A percentile compares a stretch with the other conserved stretches of the same genome.
phyloP scores from a whole-genome alignment of 2,113 vertebrate genomes.

The human region DNA sequence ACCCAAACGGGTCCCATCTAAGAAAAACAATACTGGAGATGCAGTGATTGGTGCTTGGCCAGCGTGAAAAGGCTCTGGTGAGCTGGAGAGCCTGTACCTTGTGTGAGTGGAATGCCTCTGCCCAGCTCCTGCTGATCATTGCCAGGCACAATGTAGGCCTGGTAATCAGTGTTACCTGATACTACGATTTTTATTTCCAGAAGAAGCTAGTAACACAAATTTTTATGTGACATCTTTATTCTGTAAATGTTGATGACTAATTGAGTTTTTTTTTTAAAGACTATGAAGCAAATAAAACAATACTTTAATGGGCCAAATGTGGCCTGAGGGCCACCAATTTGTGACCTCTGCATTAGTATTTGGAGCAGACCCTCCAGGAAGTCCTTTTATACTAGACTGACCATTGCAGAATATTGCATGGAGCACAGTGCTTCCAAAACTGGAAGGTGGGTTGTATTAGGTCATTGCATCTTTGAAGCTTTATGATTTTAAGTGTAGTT shows the following conservation, averaged over 20 bases:
- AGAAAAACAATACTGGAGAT: neutral
- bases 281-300: neutral
- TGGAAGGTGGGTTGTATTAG: neutral
- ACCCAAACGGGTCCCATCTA: neutral
- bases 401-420: neutral
- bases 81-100: neutral
- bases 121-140: neutral
- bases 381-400: neutral
- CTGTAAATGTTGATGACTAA: constrained; percentile 12
- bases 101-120: neutral
- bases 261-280: constrained; percentile 11
- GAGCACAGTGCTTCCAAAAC: neutral
- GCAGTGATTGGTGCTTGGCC: neutral
- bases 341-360: neutral
- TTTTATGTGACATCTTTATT: constrained; percentile 33
- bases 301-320: neutral
- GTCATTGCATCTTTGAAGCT: neutral
- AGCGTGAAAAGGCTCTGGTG: neutral
- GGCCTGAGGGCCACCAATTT: neutral
- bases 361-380: constrained; percentile 2
- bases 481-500: neutral
- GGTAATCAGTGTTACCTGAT: neutral
- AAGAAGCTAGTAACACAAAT: neutral
- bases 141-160: neutral
- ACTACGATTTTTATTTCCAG: constrained; percentile 23